Percentiles rank a stretch among this genome's conserved stretches.
These are phyloP conservation scores for Subacronicta megacephala DNA, from an alignment of 2,888 invertebrate genomes.

Conservation along the genomic window DNA sequence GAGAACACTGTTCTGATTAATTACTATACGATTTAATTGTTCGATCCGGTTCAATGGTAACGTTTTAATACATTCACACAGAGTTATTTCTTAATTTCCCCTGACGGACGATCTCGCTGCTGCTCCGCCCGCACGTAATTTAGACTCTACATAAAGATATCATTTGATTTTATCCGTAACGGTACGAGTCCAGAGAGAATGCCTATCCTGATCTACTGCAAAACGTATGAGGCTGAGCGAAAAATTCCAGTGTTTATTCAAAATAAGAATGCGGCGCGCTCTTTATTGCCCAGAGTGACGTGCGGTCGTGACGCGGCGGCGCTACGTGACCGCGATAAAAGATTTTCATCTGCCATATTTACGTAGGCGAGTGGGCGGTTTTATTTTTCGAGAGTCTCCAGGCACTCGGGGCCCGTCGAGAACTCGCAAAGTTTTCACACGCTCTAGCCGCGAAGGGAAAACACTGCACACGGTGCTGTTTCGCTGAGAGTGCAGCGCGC, in stretches of 20 bases:
- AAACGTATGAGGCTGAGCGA: slow-evolving; percentile 73
- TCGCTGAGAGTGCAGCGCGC: slow-evolving; percentile 47
- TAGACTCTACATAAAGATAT: slow-evolving; percentile 81
- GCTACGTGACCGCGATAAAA: slow-evolving; percentile 90
- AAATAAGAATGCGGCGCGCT: slow-evolving; percentile 87
- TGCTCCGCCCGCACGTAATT: slow-evolving; percentile 73
- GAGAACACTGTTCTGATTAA: slow-evolving; percentile 83
- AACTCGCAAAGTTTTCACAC: slow-evolving; percentile 84
- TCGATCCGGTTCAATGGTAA: slow-evolving; percentile 77
- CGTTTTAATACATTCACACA: slow-evolving; percentile 79
- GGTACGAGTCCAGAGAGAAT: slow-evolving; percentile 70
- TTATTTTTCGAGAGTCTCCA: slow-evolving; percentile 86
- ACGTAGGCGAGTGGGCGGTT: slow-evolving; percentile 88
- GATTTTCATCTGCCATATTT: slow-evolving; percentile 90
- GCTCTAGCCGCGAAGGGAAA: slow-evolving; percentile 75
- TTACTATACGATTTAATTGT: slow-evolving; percentile 81
- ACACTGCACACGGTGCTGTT: slow-evolving; percentile 56
- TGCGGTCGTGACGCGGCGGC: slow-evolving; percentile 86
- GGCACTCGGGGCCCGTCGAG: slow-evolving; percentile 71
- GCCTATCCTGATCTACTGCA: slow-evolving; percentile 70
- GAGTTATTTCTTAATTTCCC: slow-evolving; percentile 81
- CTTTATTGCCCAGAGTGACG: slow-evolving; percentile 87
- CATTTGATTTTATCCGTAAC: slow-evolving; percentile 73
- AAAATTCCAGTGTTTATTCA: slow-evolving; percentile 84
- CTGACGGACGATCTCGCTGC: slow-evolving; percentile 69